phyloP scores from a whole-genome alignment of 2,797 vertebrate genomes.

The Microctenopoma stevenorrisi region DNA sequence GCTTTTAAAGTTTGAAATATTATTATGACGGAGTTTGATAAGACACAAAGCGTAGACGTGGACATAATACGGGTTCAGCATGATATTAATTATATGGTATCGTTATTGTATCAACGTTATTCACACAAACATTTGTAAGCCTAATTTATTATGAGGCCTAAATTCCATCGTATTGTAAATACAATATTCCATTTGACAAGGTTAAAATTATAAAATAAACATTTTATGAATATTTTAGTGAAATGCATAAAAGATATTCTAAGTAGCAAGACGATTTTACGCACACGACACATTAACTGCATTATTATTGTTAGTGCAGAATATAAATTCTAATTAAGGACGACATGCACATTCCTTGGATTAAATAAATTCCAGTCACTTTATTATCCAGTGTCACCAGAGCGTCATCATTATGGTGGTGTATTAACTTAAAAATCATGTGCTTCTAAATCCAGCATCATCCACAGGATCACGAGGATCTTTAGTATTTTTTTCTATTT shows the following conservation, averaged over 20 bases:
- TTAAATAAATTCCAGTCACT: not conserved
- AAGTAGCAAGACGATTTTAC: not conserved
- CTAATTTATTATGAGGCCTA: not conserved
- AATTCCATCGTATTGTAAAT: not conserved
- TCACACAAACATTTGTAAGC: not conserved
- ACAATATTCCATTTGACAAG: not conserved
- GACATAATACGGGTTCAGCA: not conserved
- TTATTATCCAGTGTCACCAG: not conserved
- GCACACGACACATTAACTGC: not conserved
- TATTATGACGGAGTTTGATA: not conserved
- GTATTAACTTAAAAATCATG: not conserved
- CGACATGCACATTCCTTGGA: fast-evolving
- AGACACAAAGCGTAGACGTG: not conserved
- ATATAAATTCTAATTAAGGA: not conserved
- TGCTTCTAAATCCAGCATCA: no score
- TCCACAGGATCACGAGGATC: not conserved
- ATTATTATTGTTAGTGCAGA: not conserved
- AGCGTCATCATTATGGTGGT: not conserved
- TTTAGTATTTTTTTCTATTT: not conserved
- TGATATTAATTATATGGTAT: not conserved
- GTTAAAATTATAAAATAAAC: no score
- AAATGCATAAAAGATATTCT: not conserved
- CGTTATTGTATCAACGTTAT: not conserved
- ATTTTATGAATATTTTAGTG: not conserved
- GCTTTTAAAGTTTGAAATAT: not conserved